phyloP scores from a whole-genome alignment of 1,140 invertebrate species.

The Metaphire vulgaris region DNA sequence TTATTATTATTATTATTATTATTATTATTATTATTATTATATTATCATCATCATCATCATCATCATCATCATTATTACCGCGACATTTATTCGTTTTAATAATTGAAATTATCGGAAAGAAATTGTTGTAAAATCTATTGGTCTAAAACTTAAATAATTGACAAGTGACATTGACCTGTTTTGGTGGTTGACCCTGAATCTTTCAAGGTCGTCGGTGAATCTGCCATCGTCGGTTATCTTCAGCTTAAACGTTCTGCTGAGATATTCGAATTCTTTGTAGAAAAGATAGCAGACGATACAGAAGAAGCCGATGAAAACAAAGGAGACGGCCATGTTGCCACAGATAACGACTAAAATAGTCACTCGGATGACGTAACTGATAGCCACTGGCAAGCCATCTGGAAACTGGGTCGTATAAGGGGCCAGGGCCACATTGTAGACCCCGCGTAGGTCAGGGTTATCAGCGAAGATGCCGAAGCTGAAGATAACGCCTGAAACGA shows the following conservation, averaged over 20 bases:
- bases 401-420: background rate
- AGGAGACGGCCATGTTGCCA: background rate
- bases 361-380: background rate
- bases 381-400: background rate
- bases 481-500: background rate
- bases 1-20: no score
- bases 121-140: no score
- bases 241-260: conserved; percentile 13
- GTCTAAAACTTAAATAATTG: no score
- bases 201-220: conserved; percentile 14
- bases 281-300: conserved; percentile 12
- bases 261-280: conserved; percentile 23
- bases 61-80: no score
- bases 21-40: no score
- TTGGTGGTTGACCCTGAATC: conserved; percentile 14
- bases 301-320: conserved; percentile 8
- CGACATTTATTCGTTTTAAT: no score
- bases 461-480: background rate
- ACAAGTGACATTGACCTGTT: background rate
- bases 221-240: conserved; percentile 20
- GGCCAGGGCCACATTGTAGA: background rate
- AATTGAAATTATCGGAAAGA: no score
- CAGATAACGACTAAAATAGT: background rate
- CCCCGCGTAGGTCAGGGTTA: background rate
- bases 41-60: no score